Percentiles rank a stretch among this genome's conserved stretches.
These are phyloP conservation scores for Acipenser transmontanus DNA, from an alignment of 2,797 vertebrate genomes.

Conservation along the genomic window DNA sequence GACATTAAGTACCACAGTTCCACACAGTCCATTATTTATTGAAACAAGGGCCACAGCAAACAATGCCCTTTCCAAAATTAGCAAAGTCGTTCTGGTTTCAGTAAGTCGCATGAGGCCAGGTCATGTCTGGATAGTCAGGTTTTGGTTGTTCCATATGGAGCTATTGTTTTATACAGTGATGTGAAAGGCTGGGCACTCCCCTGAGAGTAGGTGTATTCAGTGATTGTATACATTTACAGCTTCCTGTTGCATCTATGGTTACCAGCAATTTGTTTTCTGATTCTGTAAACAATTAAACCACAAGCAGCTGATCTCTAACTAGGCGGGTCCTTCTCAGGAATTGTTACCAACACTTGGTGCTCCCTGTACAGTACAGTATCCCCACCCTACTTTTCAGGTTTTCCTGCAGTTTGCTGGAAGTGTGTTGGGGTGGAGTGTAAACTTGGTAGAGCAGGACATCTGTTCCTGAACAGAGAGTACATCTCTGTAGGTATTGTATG, in stretches of 20 bases:
- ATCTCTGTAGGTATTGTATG: too few species aligned
- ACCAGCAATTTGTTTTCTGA: conserved; percentile 14
- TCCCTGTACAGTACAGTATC: too few species aligned
- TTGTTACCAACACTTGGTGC: too few species aligned
- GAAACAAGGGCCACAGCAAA: neutral
- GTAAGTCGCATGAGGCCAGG: neutral
- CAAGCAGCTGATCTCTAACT: conserved; percentile 17
- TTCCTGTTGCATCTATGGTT: conserved; percentile 21
- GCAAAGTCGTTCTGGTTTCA: neutral
- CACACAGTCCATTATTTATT: neutral
- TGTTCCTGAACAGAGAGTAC: too few species aligned
- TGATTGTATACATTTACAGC: too few species aligned
- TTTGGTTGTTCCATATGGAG: neutral
- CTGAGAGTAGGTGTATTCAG: conserved; percentile 1
- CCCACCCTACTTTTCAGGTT: too few species aligned
- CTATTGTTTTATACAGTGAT: conserved; percentile 1
- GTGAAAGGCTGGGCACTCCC: neutral
- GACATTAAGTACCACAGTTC: neutral
- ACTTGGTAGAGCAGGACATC: too few species aligned
- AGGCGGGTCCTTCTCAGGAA: neutral
- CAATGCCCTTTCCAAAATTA: conserved; percentile 9
- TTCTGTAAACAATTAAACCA: conserved; percentile 44
- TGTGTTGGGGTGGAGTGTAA: too few species aligned
- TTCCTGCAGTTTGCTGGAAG: too few species aligned
- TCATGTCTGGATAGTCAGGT: neutral